Evolutionary conservation across 2,113 vertebrate genomes (phyloP), one percentile per base, ranked within the genome.

Genomic region (Pardalotus punctatus): DNA sequence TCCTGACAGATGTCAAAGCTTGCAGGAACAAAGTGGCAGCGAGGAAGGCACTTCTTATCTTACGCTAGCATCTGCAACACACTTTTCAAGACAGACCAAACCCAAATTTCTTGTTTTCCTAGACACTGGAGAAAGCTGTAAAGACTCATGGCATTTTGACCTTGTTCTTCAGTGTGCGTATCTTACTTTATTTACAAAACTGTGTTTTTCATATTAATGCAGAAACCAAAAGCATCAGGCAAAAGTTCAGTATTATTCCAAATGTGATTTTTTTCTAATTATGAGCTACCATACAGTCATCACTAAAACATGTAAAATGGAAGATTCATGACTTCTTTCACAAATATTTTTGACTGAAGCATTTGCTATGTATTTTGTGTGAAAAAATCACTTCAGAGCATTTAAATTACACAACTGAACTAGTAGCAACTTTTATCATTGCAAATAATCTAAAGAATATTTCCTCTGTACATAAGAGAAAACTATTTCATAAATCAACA

Each of bases 111-210:
- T 73, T 40, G 60, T 85, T 82, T 78, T 90, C 36, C 69, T 56
- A 40, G 42, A 67, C 0, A 0, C 12, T 12, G 11, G 88, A 67
- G 58, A 70, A 88, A 64, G 40, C 56, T 81, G 54, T 20, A 67
- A 85, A 92, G 47, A 71, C 20, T 81, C 19, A 12, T 0, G 15
- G 57, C 27, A 48, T 54, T 81, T 54, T 12, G 3, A 81, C 48
- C 14, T 70, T 57, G 28, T 43, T 43, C 66, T 76, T 50, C 16
- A 62, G 16, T 16, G 6, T 0, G 0, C 4, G 1, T 40, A 76
- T 28, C 50, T 76, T 47, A 50, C 17, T 88, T 92, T 40, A 76
- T 38, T 62, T 72, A 85, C 28, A 42, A 58, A 73, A 93, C 57
- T 5, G 48, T 33, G 12, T 3, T 62, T 90, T 77, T 31, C 43